Percentiles rank a stretch among this genome's conserved stretches.
Conservation (phyloP, 2,113 vertebrate genomes). For the Hemiscyllium ocellatum region DNA sequence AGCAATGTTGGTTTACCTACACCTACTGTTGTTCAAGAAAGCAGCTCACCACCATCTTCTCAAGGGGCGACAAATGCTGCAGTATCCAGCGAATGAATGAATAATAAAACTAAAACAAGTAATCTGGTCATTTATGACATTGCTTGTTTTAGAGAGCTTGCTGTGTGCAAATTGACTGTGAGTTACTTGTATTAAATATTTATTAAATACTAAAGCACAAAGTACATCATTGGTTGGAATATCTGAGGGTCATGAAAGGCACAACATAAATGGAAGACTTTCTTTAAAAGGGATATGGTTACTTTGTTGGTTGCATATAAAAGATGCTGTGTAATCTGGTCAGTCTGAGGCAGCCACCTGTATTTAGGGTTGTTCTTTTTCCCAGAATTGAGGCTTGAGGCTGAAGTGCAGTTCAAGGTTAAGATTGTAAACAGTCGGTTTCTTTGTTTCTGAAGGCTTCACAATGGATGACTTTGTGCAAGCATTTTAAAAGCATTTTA, state of each 20-base stretch:
- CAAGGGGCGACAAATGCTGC: too few relatives aligned
- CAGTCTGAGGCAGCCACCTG: neutral
- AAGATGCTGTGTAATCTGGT: neutral
- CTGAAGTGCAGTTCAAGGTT: neutral
- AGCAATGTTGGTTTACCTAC: too few relatives aligned
- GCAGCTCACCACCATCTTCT: too few relatives aligned
- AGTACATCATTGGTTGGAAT: neutral
- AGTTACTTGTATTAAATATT: neutral
- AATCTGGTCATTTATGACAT: neutral
- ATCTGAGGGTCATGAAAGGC: neutral
- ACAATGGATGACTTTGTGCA: slow-evolving; percentile 22
- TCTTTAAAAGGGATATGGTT: neutral
- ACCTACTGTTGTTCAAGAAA: too few relatives aligned
- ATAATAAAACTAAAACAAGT: neutral
- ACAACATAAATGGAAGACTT: neutral
- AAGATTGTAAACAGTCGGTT: neutral
- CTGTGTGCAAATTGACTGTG: neutral
- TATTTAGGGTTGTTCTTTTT: neutral
- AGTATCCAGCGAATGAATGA: too few relatives aligned
- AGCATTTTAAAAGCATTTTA: slow-evolving; percentile 1
- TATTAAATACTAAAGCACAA: neutral
- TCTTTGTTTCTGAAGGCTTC: neutral
- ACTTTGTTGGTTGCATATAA: neutral
- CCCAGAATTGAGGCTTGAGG: neutral
- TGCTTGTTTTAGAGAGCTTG: neutral